phyloP scores from a whole-genome alignment of 2,797 vertebrate genomes.

The Anniella stebbinsi region DNA sequence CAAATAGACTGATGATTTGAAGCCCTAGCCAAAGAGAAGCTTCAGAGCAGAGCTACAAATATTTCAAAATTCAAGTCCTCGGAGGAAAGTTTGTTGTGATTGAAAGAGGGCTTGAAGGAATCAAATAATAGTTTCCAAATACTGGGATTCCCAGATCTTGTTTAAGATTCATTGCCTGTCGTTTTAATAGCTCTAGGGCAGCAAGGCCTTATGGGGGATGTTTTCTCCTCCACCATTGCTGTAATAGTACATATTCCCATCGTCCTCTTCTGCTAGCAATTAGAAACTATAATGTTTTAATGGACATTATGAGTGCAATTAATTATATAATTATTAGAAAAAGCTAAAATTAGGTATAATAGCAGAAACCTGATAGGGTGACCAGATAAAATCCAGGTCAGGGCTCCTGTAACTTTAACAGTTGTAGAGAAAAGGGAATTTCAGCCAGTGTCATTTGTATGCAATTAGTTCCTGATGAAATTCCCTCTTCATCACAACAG shows the following conservation, averaged over 20 bases:
- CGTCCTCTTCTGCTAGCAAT: not conserved
- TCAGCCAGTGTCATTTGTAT: no score
- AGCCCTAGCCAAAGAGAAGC: slow-evolving; percentile 6
- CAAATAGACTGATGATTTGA: slow-evolving; percentile 21
- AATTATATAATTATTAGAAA: not conserved
- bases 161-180: not conserved
- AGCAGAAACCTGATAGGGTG: not conserved
- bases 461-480: no score
- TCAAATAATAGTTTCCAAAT: slow-evolving; percentile 21
- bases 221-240: not conserved
- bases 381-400: no score
- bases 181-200: not conserved
- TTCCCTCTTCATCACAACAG: no score
- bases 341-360: not conserved
- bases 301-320: not conserved
- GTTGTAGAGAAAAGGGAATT: no score
- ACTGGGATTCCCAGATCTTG: not conserved
- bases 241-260: not conserved
- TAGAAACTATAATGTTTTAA: not conserved
- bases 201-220: not conserved
- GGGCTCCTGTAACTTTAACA: no score
- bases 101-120: slow-evolving; percentile 12
- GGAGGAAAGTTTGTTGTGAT: not conserved
- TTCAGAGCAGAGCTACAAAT: slow-evolving; percentile 4
- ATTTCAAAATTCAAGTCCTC: not conserved